phyloP scores from a whole-genome alignment of 2,113 vertebrate genomes.

The Pantherophis guttatus region DNA sequence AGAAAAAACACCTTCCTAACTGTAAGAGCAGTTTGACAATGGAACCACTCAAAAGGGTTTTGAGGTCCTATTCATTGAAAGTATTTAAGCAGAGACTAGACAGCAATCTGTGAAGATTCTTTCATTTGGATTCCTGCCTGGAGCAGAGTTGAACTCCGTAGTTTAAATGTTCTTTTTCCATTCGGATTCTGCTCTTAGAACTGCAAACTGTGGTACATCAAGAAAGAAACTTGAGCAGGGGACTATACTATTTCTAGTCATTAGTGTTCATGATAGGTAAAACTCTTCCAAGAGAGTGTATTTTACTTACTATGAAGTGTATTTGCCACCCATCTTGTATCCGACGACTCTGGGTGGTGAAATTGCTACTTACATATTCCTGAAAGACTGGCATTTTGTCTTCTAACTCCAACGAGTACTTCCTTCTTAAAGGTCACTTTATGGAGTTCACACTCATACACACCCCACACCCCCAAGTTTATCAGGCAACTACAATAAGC shows the following conservation, averaged over 20 bases:
- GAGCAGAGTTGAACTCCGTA: not conserved
- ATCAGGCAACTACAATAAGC: not conserved
- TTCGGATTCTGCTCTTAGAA: not conserved
- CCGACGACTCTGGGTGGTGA: not conserved
- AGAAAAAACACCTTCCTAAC: not conserved
- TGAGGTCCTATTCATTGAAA: not conserved
- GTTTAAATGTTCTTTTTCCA: not conserved
- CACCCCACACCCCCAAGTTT: not conserved
- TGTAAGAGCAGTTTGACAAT: not conserved
- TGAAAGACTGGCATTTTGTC: not conserved
- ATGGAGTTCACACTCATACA: not conserved
- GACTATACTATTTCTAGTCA: not conserved
- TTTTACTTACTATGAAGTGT: not conserved
- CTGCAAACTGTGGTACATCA: not conserved
- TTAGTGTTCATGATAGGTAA: not conserved
- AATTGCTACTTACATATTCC: not conserved
- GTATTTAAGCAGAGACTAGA: not conserved
- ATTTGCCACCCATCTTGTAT: not conserved
- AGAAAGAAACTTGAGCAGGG: not conserved
- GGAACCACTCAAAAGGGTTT: not conserved
- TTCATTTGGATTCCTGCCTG: not conserved
- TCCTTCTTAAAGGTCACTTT: not conserved
- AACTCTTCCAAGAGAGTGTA: not conserved
- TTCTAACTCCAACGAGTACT: not conserved
- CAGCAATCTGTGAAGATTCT: not conserved